phyloP scores from a whole-genome alignment of 2,888 invertebrate genomes.

The Phlogophora meticulosa region DNA sequence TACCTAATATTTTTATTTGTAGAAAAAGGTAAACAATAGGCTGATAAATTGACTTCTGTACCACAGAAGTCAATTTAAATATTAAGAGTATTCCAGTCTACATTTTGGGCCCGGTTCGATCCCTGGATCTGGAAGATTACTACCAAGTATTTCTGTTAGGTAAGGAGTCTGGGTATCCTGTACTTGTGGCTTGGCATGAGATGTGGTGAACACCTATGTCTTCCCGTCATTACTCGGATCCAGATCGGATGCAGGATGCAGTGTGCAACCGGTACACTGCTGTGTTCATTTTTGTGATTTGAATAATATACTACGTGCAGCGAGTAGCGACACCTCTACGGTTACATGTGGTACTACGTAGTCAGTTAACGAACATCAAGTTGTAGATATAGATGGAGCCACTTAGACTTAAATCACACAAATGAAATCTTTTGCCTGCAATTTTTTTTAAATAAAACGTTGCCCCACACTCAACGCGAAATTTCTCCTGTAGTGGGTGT shows the following conservation, averaged over 20 bases:
- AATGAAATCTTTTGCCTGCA: too few species aligned
- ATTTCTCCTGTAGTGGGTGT: too few species aligned
- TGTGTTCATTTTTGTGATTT: not conserved
- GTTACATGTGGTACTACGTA: not conserved
- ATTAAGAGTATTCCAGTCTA: too few species aligned
- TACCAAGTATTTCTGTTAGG: not conserved
- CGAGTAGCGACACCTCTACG: conserved; percentile 9
- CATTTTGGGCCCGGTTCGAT: too few species aligned
- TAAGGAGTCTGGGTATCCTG: not conserved
- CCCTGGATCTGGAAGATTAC: not conserved
- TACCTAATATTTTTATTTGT: too few species aligned
- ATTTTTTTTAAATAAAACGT: too few species aligned
- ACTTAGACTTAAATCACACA: not conserved
- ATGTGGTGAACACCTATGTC: not conserved
- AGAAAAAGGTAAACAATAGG: too few species aligned
- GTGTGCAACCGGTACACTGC: not conserved
- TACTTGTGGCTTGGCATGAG: not conserved
- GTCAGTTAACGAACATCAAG: not conserved
- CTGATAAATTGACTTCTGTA: too few species aligned
- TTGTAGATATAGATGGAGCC: conserved; percentile 16
- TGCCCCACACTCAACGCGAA: too few species aligned
- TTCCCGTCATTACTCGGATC: not conserved
- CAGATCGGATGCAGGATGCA: too few species aligned
- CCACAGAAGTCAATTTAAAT: too few species aligned
- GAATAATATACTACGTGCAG: not conserved